Percentiles rank a stretch among this genome's conserved stretches.
These are phyloP conservation scores for Spilogale gracilis DNA, from an alignment of 2,113 vertebrate genomes.

Conservation along the genomic window DNA sequence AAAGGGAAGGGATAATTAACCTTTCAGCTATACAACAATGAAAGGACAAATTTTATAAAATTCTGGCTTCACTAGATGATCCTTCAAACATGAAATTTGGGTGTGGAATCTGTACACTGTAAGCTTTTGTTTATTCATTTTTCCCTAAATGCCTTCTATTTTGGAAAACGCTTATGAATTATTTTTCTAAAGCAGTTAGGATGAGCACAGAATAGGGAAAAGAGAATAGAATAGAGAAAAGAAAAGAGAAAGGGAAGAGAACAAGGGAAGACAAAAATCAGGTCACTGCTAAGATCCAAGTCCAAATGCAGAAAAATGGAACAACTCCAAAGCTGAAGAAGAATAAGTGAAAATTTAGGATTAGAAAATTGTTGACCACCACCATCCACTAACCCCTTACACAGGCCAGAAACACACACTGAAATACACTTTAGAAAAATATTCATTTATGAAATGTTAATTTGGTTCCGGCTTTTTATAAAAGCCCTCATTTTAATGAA, in stretches of 20 bases:
- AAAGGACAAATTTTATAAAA: background rate
- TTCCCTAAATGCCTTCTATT: conserved; percentile 32
- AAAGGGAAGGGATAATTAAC: background rate
- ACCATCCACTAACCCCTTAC: background rate
- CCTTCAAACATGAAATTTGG: background rate
- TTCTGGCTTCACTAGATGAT: background rate
- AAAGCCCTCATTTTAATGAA: conserved; percentile 39
- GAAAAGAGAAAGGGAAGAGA: background rate
- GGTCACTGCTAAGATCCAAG: conserved; percentile 69
- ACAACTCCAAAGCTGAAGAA: conserved; percentile 73
- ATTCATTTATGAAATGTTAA: conserved; percentile 1
- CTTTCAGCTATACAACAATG: background rate
- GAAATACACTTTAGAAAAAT: conserved; percentile 41
- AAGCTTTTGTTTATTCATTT: conserved; percentile 37
- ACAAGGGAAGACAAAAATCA: background rate
- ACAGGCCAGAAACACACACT: background rate
- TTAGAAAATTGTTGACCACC: conserved; percentile 65
- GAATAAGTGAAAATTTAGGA: conserved; percentile 67
- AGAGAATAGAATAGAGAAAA: background rate
- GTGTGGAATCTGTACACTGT: background rate
- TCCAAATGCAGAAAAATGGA: conserved; percentile 70
- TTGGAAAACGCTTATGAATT: background rate
- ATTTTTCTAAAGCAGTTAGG: conserved; percentile 41
- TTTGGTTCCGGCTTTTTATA: background rate
- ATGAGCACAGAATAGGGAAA: background rate